Conservation (phyloP, 37 sponge, comb jelly and placozoan genomes). For the Mnemiopsis leidyi region DNA sequence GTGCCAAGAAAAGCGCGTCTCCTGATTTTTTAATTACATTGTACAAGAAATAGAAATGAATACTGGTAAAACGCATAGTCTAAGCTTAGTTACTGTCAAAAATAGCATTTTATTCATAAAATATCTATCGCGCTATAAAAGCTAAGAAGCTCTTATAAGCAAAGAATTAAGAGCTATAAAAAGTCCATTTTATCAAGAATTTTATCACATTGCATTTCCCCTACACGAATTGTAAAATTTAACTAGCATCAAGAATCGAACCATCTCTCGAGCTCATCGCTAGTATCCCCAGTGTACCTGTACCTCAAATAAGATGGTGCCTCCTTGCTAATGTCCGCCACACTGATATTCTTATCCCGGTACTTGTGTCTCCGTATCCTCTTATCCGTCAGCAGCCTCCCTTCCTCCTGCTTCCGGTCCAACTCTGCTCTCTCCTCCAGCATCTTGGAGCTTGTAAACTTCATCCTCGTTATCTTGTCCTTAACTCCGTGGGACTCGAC, state of each 20-base stretch:
- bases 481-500: not conserved
- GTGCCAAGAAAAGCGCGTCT: too few relatives aligned
- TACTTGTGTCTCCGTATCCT: not conserved
- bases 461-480: constrained; percentile 43
- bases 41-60: too few relatives aligned
- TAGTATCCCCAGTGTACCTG: not conserved
- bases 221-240: too few relatives aligned
- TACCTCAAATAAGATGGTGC: constrained; percentile 1
- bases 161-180: too few relatives aligned
- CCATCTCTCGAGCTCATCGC: not conserved
- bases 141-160: too few relatives aligned
- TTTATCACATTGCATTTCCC: too few relatives aligned
- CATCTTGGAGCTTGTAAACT: constrained; percentile 32
- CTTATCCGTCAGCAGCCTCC: constrained; percentile 18
- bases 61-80: too few relatives aligned
- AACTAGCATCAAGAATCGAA: not conserved
- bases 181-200: too few relatives aligned
- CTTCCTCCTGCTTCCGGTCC: not conserved
- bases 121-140: too few relatives aligned
- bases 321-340: constrained; percentile 11
- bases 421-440: constrained; percentile 30
- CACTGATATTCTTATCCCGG: constrained; percentile 4
- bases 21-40: too few relatives aligned
- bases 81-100: too few relatives aligned
- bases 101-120: too few relatives aligned